Evolutionary conservation across 2,888 invertebrate species (phyloP).

Genomic region (Octonoba sinensis): DNA sequence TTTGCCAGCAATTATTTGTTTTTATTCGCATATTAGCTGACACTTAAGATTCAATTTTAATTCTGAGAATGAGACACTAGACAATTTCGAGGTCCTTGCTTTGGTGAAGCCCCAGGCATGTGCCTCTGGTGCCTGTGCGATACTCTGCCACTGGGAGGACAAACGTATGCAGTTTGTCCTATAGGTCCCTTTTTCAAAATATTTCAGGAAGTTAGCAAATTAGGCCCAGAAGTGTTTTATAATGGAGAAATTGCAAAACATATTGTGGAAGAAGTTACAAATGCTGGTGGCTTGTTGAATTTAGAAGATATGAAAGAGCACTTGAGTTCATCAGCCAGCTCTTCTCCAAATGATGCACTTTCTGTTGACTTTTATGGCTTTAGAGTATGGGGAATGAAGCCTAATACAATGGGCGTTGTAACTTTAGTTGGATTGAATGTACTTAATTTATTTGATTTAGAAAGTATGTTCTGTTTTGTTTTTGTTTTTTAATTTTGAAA

Average conservation of each 20-base stretch:
- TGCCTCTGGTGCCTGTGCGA: no score
- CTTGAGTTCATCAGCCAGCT: conserved; percentile 67
- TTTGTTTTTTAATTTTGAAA: no score
- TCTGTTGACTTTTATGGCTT: conserved; percentile 68
- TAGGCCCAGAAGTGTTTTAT: conserved; percentile 70
- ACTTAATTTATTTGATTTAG: conserved; percentile 70
- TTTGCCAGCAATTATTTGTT: no score
- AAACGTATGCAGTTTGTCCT: no score
- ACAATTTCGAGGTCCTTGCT: no score
- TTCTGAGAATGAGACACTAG: no score
- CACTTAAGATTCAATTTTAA: no score
- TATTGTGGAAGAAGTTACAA: conserved; percentile 68
- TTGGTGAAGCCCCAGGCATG: no score
- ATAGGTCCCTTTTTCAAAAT: neutral
- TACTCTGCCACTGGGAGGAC: no score
- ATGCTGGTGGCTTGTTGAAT: conserved; percentile 69
- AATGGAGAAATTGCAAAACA: conserved; percentile 69
- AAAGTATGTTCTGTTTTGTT: conserved; percentile 66
- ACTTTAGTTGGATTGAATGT: conserved; percentile 71
- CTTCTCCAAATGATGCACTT: conserved; percentile 62
- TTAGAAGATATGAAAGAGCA: conserved; percentile 69
- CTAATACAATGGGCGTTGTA: conserved; percentile 72
- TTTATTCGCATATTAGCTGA: no score
- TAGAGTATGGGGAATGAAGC: conserved; percentile 71
- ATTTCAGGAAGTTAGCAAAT: conserved; percentile 20